phyloP scores from a whole-genome alignment of 1,140 invertebrate genomes.

The Drosophila lacteicornis region DNA sequence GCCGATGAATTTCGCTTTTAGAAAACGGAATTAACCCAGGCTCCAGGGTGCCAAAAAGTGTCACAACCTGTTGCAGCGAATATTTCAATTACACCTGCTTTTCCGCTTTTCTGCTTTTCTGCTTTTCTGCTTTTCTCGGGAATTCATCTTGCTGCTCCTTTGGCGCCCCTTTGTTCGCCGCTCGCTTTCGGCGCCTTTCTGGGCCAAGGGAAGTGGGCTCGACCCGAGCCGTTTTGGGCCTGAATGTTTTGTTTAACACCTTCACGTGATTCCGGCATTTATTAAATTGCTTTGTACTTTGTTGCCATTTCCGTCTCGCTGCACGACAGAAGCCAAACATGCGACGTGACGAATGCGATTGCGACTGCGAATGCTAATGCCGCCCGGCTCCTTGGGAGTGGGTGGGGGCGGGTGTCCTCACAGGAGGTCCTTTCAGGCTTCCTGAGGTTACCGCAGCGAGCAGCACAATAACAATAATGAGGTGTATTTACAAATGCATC shows the following conservation, averaged over 20 bases:
- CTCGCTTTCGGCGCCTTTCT: too few species aligned
- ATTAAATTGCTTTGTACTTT: constrained; percentile 82
- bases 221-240: constrained; percentile 23
- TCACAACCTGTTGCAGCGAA: constrained; percentile 22
- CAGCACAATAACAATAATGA: constrained; percentile 69
- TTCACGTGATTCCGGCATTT: constrained; percentile 83
- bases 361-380: constrained; percentile 16
- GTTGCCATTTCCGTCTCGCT: constrained; percentile 77
- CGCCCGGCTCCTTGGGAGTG: not conserved
- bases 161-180: constrained; percentile 32
- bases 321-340: constrained; percentile 73
- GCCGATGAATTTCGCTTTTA: too few species aligned
- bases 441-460: constrained; percentile 29
- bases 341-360: constrained; percentile 76
- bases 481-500: constrained; percentile 73
- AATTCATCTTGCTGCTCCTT: constrained; percentile 27
- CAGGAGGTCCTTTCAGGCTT: constrained; percentile 1
- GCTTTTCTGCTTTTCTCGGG: not conserved
- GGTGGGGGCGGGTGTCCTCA: too few species aligned
- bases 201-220: constrained; percentile 20
- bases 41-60: not conserved
- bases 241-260: constrained; percentile 81
- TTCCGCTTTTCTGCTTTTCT: not conserved
- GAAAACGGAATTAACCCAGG: not conserved
- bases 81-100: constrained; percentile 53